Conservation (phyloP, 2,888 invertebrate genomes). For the Pristionchus entomophagus region DNA sequence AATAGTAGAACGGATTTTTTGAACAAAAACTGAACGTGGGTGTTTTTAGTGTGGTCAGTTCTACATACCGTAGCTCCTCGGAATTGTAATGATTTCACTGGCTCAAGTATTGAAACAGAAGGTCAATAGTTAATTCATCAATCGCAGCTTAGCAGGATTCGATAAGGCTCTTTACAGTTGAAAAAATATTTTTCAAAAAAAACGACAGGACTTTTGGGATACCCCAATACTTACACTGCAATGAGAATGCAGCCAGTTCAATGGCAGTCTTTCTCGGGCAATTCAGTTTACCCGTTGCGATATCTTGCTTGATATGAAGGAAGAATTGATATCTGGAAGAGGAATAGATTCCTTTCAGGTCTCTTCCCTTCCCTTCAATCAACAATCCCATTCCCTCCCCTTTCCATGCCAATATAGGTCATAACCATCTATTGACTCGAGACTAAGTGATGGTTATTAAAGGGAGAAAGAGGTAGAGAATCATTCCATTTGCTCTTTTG, state of each 20-base stretch:
- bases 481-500: no score
- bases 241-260: slow-evolving; percentile 90
- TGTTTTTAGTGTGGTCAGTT: no score
- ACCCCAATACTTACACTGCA: slow-evolving; percentile 87
- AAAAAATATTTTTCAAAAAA: neutral
- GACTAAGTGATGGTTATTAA: slow-evolving; percentile 41
- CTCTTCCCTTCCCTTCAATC: neutral
- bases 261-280: slow-evolving; percentile 90
- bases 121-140: no score
- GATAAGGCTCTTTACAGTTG: neutral
- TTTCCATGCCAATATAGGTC: neutral
- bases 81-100: no score
- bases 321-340: slow-evolving; percentile 90
- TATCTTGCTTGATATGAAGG: slow-evolving; percentile 95
- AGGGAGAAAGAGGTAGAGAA: neutral
- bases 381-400: neutral
- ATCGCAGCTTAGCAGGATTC: no score
- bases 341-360: neutral
- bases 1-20: no score
- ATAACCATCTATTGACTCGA: slow-evolving; percentile 26
- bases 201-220: no score
- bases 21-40: no score
- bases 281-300: slow-evolving; percentile 90
- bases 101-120: no score
- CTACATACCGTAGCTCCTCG: no score